Percentiles rank a stretch among this genome's conserved stretches.
phyloP scores from a whole-genome alignment of 1,140 invertebrate genomes.

The Brachionus plicatilis region DNA sequence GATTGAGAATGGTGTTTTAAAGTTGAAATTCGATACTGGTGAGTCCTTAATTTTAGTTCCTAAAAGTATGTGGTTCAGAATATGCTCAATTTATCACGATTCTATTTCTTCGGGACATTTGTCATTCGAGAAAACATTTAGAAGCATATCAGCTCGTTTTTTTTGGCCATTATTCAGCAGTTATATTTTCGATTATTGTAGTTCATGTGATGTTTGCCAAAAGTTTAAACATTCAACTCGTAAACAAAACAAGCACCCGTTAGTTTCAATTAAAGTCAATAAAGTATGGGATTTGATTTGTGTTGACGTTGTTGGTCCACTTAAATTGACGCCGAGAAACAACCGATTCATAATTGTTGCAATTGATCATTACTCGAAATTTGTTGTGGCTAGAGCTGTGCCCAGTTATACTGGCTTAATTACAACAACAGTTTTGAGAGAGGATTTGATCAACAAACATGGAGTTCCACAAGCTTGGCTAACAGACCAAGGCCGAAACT shows the following conservation, averaged over 20 bases:
- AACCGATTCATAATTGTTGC: background rate
- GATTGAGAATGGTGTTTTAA: background rate
- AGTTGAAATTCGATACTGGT: background rate
- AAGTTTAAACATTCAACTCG: background rate
- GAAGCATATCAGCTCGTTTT: background rate
- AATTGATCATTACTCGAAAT: background rate
- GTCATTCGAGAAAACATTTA: background rate
- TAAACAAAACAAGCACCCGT: background rate
- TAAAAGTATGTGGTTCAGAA: background rate
- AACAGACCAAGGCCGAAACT: conserved; percentile 43
- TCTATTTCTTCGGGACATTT: background rate
- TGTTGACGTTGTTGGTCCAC: background rate
- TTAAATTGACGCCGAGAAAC: background rate
- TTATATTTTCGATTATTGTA: background rate
- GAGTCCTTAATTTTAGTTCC: background rate
- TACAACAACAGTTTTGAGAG: background rate
- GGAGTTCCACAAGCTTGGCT: conserved; percentile 41
- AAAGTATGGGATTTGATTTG: background rate
- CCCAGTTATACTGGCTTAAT: background rate
- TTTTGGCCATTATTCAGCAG: background rate
- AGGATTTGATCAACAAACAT: conserved; percentile 42
- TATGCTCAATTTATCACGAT: background rate
- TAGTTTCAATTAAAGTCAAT: background rate
- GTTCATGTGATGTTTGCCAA: background rate
- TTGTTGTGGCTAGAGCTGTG: background rate